Conservation (phyloP, 2,113 vertebrate species). For the Caretta caretta region DNA sequence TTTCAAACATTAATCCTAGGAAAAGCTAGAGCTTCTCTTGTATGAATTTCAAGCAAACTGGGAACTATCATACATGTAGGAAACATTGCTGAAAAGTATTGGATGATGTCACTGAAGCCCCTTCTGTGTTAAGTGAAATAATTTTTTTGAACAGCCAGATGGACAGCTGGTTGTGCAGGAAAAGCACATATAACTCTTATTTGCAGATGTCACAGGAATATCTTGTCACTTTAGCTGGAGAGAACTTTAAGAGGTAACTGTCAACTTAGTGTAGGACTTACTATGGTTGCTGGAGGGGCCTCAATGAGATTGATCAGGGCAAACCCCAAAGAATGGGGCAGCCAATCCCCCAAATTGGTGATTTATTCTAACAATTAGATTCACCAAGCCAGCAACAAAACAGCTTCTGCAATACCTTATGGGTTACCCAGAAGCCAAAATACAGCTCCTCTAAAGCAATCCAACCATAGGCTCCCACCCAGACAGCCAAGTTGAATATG, state of each 20-base stretch:
- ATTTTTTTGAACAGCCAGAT: neutral
- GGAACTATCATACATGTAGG: neutral
- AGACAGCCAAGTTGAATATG: too few relatives aligned
- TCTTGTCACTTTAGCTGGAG: neutral
- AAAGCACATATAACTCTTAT: neutral
- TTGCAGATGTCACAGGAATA: neutral
- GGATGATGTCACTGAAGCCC: neutral
- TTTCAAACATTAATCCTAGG: neutral
- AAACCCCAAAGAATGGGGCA: too few relatives aligned
- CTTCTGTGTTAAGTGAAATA: neutral
- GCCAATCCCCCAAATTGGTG: too few relatives aligned
- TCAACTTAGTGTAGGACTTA: neutral
- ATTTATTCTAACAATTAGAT: too few relatives aligned
- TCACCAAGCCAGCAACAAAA: too few relatives aligned
- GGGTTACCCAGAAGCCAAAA: too few relatives aligned
- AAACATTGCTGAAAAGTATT: neutral
- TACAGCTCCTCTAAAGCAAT: too few relatives aligned
- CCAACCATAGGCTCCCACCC: too few relatives aligned
- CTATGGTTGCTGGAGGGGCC: too few relatives aligned
- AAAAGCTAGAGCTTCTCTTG: constrained; percentile 10
- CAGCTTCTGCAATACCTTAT: too few relatives aligned
- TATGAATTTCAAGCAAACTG: neutral
- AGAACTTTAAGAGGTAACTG: neutral
- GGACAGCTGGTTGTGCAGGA: neutral
- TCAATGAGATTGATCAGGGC: too few relatives aligned